Conservation (phyloP, 2,888 invertebrate genomes). For the Lutraria lutraria region DNA sequence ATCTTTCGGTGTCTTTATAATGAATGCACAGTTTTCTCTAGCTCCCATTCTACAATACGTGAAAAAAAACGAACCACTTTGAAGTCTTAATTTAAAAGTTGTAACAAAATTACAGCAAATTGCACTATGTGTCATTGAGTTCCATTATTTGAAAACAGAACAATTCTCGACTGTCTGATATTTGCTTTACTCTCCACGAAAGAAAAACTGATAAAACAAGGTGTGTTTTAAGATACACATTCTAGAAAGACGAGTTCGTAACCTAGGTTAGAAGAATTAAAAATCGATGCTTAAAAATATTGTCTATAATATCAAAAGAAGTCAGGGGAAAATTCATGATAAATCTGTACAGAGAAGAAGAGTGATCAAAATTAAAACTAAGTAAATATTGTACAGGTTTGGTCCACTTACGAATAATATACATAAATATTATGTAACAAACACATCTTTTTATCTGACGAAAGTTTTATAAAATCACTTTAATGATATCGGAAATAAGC, state of each 20-base stretch:
- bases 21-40: no score
- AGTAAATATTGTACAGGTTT: neutral
- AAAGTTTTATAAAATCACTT: neutral
- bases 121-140: neutral
- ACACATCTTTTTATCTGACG: neutral
- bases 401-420: neutral
- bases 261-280: conserved; percentile 15
- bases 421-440: neutral
- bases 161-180: neutral
- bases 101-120: neutral
- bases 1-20: no score
- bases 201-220: neutral
- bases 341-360: neutral
- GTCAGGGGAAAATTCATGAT: neutral
- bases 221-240: neutral
- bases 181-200: conserved; percentile 3
- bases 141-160: neutral
- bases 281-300: conserved; percentile 26
- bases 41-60: no score
- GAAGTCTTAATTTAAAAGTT: neutral
- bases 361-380: conserved; percentile 2
- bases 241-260: conserved; percentile 3
- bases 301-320: conserved; percentile 11
- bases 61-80: neutral
- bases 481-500: no score